Base-by-base conservation (phyloP, 53 echinoderm and acorn worm species). In the Antedon mediterranea region DNA sequence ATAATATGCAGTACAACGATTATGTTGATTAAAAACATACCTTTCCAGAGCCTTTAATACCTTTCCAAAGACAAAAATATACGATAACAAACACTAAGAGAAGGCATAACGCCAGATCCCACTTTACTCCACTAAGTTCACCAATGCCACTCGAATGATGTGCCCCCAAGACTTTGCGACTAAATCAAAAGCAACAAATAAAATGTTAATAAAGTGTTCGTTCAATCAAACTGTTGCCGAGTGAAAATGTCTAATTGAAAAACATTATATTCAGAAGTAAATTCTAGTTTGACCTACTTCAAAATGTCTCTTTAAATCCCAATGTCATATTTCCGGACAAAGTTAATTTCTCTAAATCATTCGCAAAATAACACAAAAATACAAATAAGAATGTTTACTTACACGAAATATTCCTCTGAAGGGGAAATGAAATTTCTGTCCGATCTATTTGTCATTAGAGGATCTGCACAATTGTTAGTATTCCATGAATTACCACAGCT, bases 11-110 rank as follows among this genome's bases (percentile, higher is more conserved):
- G n/a, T n/a, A n/a, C n/a, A n/a, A n/a, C n/a, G n/a, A 41, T 41
- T 41, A 41, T 5, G 13, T 5, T 41, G 13, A 41, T 41, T 41
- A 57, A 23, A 3, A 57, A 2, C 34, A 43, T 85, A 94, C 95
- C 85, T 93, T 98, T 32, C 98, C 98, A 0, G 98, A 98, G 71
- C 86, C 86, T 42, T 78, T 90, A 74, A 98, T 98, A 11, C 98
- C 98, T 73, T 88, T 86, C 92, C 90, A 88, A 15, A 98, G 74
- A 73, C 90, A 84, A 70, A 98, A 86, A 77, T 85, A 98, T 28
- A 90, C 90, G 32, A 90, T 43, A 71, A 83, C 43, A 77, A 79
- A 98, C 5, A 93, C 86, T 6, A 82, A 82, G 0, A 93, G 71
- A 26, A 98, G 72, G 72, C 98, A 98, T 20, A 98, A 76, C 29